Percentiles rank a stretch among this genome's conserved stretches.
Conservation (phyloP, 2,797 vertebrate species). For the Danionella dracula region DNA sequence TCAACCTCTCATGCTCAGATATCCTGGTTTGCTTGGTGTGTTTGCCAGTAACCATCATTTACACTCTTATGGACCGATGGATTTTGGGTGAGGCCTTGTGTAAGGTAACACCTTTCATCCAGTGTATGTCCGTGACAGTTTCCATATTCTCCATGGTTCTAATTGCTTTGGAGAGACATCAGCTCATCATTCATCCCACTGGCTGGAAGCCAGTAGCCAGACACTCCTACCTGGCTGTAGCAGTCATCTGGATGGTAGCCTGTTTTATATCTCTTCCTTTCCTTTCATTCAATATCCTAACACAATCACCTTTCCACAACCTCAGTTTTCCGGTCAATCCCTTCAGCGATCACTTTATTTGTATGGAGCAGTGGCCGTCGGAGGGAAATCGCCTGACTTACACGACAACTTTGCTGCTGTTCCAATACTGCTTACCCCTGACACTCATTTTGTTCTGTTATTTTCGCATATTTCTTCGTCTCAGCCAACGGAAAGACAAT, state of each 20-base stretch:
- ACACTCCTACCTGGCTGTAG: constrained; percentile 73
- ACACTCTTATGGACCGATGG: constrained; percentile 79
- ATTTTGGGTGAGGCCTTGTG: constrained; percentile 72
- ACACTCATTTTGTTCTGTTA: constrained; percentile 74
- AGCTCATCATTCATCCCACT: constrained; percentile 75
- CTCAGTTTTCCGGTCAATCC: constrained; percentile 67
- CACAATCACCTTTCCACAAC: constrained; percentile 72
- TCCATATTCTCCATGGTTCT: constrained; percentile 74
- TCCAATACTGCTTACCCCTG: constrained; percentile 76
- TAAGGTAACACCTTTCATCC: constrained; percentile 73
- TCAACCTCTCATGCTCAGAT: constrained; percentile 76
- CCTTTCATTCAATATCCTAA: constrained; percentile 72
- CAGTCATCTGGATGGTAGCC: constrained; percentile 69
- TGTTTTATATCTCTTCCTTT: constrained; percentile 75
- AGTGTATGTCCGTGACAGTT: constrained; percentile 74
- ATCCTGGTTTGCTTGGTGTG: constrained; percentile 76
- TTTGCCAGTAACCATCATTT: constrained; percentile 73
- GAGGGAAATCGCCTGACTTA: constrained; percentile 70
- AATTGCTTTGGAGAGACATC: constrained; percentile 75
- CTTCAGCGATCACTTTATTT: constrained; percentile 71
- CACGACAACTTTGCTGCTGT: constrained; percentile 72
- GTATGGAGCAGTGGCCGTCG: constrained; percentile 74
- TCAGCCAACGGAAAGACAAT: constrained; percentile 69
- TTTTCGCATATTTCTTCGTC: constrained; percentile 74
- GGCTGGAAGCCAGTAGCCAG: constrained; percentile 70